A percentile compares a stretch with the other conserved stretches of the same genome.
Conservation (phyloP, 2,113 vertebrate genomes). For the Podocnemis expansa region DNA sequence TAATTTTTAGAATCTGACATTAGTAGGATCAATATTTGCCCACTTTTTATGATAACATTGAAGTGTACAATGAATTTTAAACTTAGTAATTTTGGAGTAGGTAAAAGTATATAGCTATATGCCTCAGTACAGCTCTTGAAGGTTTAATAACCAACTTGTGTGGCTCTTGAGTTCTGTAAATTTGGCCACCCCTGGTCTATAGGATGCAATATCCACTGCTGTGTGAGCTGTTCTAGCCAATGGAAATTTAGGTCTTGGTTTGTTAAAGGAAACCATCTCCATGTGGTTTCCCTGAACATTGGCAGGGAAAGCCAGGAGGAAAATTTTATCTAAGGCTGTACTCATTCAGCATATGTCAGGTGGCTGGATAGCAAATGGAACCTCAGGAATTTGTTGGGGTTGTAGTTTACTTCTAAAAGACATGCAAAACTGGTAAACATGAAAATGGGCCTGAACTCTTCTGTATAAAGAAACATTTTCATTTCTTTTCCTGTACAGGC, state of each 20-base stretch:
- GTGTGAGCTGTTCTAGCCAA: not conserved
- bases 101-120: too few relatives aligned
- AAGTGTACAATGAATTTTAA: too few relatives aligned
- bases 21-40: too few relatives aligned
- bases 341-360: accelerated
- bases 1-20: too few relatives aligned
- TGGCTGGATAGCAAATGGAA: not conserved
- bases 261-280: accelerated
- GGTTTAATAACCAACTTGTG: too few relatives aligned
- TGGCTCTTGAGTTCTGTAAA: too few relatives aligned
- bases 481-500: accelerated
- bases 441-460: not conserved
- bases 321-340: not conserved
- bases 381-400: accelerated
- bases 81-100: too few relatives aligned
- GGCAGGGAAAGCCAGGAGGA: accelerated
- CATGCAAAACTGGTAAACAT: accelerated
- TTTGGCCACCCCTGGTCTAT: too few relatives aligned
- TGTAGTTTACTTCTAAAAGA: accelerated
- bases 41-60: too few relatives aligned
- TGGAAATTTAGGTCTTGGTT: not conserved
- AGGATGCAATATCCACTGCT: accelerated
- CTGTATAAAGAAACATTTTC: accelerated
- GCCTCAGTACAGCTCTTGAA: too few relatives aligned
- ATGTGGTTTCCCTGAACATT: not conserved